phyloP scores from a whole-genome alignment of 1,140 invertebrate genomes.

The Hyles vespertilio region DNA sequence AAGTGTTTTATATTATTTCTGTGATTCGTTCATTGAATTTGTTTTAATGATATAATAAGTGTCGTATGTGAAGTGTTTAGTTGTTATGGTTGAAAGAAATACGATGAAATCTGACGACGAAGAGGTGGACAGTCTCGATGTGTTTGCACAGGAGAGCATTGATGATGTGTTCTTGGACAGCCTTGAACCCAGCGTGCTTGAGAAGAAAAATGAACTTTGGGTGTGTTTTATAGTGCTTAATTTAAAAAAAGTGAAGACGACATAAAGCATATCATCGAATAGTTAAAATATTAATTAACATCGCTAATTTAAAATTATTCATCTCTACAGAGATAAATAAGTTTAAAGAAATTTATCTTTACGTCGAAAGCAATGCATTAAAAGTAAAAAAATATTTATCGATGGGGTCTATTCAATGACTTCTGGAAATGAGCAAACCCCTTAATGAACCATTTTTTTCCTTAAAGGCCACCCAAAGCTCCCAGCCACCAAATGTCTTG shows the following conservation, averaged over 20 bases:
- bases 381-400: too few relatives aligned
- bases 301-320: too few relatives aligned
- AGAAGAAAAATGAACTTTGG: constrained; percentile 44
- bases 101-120: constrained; percentile 52
- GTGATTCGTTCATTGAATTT: too few relatives aligned
- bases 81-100: constrained; percentile 54
- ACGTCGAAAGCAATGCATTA: too few relatives aligned
- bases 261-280: background rate
- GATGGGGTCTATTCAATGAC: too few relatives aligned
- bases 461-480: constrained; percentile 56
- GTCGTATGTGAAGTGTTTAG: constrained; percentile 18
- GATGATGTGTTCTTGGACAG: constrained; percentile 61
- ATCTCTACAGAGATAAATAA: too few relatives aligned
- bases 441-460: too few relatives aligned
- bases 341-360: too few relatives aligned
- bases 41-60: too few relatives aligned
- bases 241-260: background rate
- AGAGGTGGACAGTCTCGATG: constrained; percentile 59
- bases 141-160: constrained; percentile 38
- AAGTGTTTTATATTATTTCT: too few relatives aligned
- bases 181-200: constrained; percentile 49
- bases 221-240: constrained; percentile 25
- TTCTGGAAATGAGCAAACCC: too few relatives aligned
- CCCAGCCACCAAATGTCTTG: constrained; percentile 75
- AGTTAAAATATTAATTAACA: background rate